Evolutionary conservation across 1,140 invertebrate genomes (phyloP), one percentile per base, ranked within the genome.

Genomic region (Scaptomyza graminum): DNA sequence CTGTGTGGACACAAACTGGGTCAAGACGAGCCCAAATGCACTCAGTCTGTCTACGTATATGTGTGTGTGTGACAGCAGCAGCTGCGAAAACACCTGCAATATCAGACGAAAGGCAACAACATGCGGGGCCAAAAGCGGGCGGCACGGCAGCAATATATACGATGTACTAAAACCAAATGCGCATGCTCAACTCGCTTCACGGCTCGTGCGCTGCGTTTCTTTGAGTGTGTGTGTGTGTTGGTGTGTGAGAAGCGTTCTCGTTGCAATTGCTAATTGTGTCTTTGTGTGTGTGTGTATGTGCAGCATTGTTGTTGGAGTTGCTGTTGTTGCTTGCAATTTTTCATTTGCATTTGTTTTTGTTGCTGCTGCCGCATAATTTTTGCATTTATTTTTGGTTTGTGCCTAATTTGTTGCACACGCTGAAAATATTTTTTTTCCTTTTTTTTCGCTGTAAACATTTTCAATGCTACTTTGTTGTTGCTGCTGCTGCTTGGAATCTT

Each of bases 391-490:
- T 82, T 82, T 83, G 79, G 79, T 62, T 59, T 77, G 81, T 77
- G 81, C 77, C 81, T 87, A 85, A 85, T 85, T 85, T 87, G 74
- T 87, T 74, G 76, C 69, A 72, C 69, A 72, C 73, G 69, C 70
- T 72, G 81, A 63, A 59, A 80, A 80, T 68, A 70, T 55, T 61
- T 72, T 65, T 52, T 59, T 68, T 64, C 49, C 55, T 67, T 65
- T 46, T 59, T 68, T 60, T 43, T 76, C 52, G 73, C 50, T 59
- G 46, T 46, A 51, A 39, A 34, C 43, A 41, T 11, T 54, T 15
- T 47, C 11, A 34, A 34, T 34, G 31, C 7, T 43, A 16, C 49
- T 59, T 52, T 52, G 18, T n/a, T 60, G 18, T 52, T 61, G 56
- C 11, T 60, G 54, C n/a, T 34, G 44, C n/a, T 46, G 67, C 41